Percentiles rank a stretch among this genome's conserved stretches.
Evolutionary conservation across 2,888 invertebrate species (phyloP).

Genomic region (Anoplius nigerrimus): DNA sequence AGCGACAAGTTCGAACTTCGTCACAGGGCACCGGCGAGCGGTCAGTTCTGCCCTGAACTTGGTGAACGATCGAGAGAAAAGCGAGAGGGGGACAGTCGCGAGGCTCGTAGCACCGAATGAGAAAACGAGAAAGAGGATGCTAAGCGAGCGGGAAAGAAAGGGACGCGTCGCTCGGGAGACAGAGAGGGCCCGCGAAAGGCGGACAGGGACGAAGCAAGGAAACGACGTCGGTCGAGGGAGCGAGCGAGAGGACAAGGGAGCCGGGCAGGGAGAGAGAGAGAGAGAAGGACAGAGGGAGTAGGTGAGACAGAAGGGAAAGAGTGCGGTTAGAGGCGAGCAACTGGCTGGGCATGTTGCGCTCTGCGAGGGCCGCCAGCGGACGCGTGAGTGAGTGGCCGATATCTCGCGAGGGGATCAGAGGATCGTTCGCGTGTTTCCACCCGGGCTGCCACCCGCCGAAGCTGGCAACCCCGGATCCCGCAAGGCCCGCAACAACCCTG

Average conservation of each 20-base stretch:
- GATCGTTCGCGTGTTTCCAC: slow-evolving; percentile 74
- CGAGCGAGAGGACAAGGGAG: slow-evolving; percentile 15
- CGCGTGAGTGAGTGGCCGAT: slow-evolving; percentile 75
- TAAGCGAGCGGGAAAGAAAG: slow-evolving; percentile 16
- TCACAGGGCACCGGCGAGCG: slow-evolving; percentile 21
- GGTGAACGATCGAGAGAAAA: slow-evolving; percentile 23
- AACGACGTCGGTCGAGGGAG: slow-evolving; percentile 17
- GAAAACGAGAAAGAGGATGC: slow-evolving; percentile 12
- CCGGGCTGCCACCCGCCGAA: slow-evolving; percentile 67
- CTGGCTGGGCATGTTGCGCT: slow-evolving; percentile 61
- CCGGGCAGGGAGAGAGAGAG: slow-evolving; percentile 24
- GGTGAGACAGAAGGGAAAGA: slow-evolving; percentile 19
- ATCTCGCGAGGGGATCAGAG: slow-evolving; percentile 75
- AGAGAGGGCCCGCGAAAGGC: slow-evolving; percentile 6
- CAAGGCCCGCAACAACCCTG: slow-evolving; percentile 52
- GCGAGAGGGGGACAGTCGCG: slow-evolving; percentile 4
- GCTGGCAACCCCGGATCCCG: slow-evolving; percentile 65
- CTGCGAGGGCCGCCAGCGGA: slow-evolving; percentile 66
- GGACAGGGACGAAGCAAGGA: slow-evolving; percentile 8
- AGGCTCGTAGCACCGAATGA: neutral
- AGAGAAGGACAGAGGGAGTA: slow-evolving; percentile 16
- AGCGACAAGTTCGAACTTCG: neutral
- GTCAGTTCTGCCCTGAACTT: slow-evolving; percentile 44
- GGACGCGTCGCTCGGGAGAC: slow-evolving; percentile 20
- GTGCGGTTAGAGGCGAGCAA: slow-evolving; percentile 43